Evolutionary conservation across 2,797 vertebrate genomes (phyloP), one percentile per base, ranked within the genome.

Genomic region (Nannoperca obscura): DNA sequence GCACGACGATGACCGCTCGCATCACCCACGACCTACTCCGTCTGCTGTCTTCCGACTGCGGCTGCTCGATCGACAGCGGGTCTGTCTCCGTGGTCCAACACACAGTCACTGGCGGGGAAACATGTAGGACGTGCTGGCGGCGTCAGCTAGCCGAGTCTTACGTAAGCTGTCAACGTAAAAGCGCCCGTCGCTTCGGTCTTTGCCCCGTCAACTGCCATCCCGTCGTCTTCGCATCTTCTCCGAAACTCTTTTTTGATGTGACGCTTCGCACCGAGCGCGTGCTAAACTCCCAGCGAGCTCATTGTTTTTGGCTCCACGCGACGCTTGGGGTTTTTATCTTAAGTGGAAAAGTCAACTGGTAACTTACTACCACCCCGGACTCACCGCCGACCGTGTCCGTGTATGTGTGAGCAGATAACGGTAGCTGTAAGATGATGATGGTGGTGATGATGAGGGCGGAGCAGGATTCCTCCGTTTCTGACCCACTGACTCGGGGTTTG

Each of bases 371-470:
- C 20, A 7, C 4, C 4, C 3, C 46, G 4, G 38, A 14, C 27
- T 65, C 58, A 6, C 3, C 3, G 17, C 24, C 1, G 1, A 0
- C 0, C 14, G 20, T 14, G 5, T 53, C 42, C 4, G 8, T 30
- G 3, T 12, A 0, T 55, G 1, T 34, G 5, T 7, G 32, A 55
- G 24, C 19, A 1, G 52, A 53, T 15, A 7, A 20, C 3, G 14
- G 3, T 1, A 30, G 5, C 0, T 6, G 14, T 9, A 3, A 57
- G 61, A 0, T 17, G 30, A 24, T n/a, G 38, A 11, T 19, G 61
- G 8, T 15, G 61, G 0, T 17, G 30, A 24, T n/a, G 38, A 11
- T 19, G 61, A 1, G 52, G 86, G 77, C 59, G 82, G 86, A 59
- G 80, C 74, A 24, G 46, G 40, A 20, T 50, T 36, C 46, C 40